Evolutionary conservation across 2,797 vertebrate species (phyloP).

Genomic region (Bradypus variegatus): DNA sequence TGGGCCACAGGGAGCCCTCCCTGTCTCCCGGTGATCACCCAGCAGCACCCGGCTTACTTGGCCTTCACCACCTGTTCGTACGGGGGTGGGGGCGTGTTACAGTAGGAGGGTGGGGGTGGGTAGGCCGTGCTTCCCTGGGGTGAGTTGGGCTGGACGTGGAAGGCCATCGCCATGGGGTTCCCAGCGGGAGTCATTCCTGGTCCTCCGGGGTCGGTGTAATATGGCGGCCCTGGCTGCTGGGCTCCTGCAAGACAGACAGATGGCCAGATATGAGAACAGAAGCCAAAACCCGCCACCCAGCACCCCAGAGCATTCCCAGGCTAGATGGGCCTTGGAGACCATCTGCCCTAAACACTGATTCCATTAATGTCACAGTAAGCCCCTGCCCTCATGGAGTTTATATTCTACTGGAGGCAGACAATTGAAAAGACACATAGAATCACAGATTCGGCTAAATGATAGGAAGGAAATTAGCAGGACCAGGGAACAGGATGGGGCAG

Average conservation of each 20-base stretch:
- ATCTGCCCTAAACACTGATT: rapidly evolving
- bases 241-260: conserved; percentile 76
- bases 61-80: conserved; percentile 64
- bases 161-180: conserved; percentile 79
- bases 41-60: conserved; percentile 75
- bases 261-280: background rate
- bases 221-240: conserved; percentile 85
- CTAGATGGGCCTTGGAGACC: rapidly evolving
- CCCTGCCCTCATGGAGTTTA: background rate
- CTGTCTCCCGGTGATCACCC: background rate
- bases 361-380: rapidly evolving
- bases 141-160: conserved; percentile 79
- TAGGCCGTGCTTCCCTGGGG: conserved; percentile 83
- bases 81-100: too few relatives aligned
- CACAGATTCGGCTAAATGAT: background rate
- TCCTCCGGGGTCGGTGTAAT: conserved; percentile 84
- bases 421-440: background rate
- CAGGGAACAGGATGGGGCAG: background rate
- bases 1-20: conserved; percentile 45
- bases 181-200: conserved; percentile 68
- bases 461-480: rapidly evolving
- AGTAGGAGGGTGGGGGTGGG: conserved; percentile 80
- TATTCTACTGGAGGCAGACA: rapidly evolving
- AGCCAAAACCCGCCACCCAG: background rate
- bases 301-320: too few relatives aligned